Percentiles rank a stretch among this genome's conserved stretches.
These are phyloP conservation scores for Anabas testudineus DNA, from an alignment of 2,797 vertebrate species.

Conservation along the genomic window DNA sequence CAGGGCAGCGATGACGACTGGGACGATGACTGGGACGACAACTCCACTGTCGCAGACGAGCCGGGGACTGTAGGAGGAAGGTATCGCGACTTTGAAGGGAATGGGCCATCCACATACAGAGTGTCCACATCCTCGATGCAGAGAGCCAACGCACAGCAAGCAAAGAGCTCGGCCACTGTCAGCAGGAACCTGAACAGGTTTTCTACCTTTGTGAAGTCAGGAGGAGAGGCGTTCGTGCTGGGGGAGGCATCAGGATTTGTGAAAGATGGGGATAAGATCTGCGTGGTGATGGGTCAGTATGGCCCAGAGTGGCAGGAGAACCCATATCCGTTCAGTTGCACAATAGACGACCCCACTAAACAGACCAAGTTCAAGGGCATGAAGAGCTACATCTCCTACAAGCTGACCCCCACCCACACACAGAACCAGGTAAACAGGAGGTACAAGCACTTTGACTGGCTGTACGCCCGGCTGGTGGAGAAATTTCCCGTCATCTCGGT, in stretches of 20 bases:
- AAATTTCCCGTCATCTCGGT: conserved; percentile 98
- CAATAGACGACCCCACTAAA: conserved; percentile 97
- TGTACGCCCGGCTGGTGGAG: conserved; percentile 92
- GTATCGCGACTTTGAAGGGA: conserved; percentile 86
- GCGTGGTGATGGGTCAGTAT: conserved; percentile 90
- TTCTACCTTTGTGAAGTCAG: conserved; percentile 96
- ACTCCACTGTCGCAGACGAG: conserved; percentile 93
- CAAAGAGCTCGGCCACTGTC: conserved; percentile 93
- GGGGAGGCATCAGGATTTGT: conserved; percentile 94
- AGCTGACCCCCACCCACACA: conserved; percentile 93
- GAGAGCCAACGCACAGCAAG: conserved; percentile 76
- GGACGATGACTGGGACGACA: conserved; percentile 98
- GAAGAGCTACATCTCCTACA: conserved; percentile 99
- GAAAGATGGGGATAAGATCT: conserved; percentile 96
- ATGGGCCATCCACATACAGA: conserved; percentile 87
- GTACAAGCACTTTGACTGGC: conserved; percentile 99
- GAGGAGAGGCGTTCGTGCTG: conserved; percentile 95
- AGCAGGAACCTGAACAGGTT: conserved; percentile 96
- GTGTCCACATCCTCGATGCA: conserved; percentile 87
- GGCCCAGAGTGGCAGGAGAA: conserved; percentile 98
- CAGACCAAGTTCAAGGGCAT: conserved; percentile 99
- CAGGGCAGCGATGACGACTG: conserved; percentile 94
- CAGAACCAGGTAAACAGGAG: conserved; percentile 92
- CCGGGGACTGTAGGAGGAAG: conserved; percentile 84
- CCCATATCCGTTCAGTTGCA: conserved; percentile 93